Percentiles rank a stretch among this genome's conserved stretches.
Conservation (phyloP, 2,888 invertebrate species). For the Dynastes tityus region DNA sequence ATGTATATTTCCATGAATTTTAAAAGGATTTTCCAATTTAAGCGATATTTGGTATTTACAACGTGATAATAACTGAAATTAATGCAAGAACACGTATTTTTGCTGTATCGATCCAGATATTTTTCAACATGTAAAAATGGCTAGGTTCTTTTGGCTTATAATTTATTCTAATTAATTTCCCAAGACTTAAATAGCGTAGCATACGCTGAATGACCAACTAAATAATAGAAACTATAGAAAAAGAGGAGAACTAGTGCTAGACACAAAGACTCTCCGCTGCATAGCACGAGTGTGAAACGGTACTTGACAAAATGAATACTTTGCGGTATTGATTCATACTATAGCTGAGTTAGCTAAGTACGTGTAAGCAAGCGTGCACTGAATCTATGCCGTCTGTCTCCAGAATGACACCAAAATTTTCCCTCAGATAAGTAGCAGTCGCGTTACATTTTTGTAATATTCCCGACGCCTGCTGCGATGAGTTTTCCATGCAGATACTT, state of each 20-base stretch:
- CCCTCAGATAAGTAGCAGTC: slow-evolving; percentile 1
- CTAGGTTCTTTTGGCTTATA: no score
- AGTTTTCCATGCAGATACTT: slow-evolving; percentile 1
- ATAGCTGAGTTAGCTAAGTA: slow-evolving; percentile 54
- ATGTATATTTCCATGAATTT: neutral
- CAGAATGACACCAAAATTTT: slow-evolving; percentile 20
- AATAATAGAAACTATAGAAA: slow-evolving; percentile 42
- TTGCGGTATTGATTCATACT: slow-evolving; percentile 59
- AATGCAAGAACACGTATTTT: neutral
- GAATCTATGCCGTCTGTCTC: slow-evolving; percentile 44
- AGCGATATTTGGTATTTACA: neutral
- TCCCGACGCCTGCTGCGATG: slow-evolving; percentile 6
- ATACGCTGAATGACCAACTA: slow-evolving; percentile 37
- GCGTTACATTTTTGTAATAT: slow-evolving; percentile 27
- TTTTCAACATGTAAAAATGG: no score
- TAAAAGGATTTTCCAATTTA: neutral
- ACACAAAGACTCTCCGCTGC: slow-evolving; percentile 35
- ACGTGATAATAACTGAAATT: neutral
- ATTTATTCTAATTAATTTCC: neutral
- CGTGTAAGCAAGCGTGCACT: slow-evolving; percentile 51
- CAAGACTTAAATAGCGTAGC: neutral
- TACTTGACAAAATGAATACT: slow-evolving; percentile 55
- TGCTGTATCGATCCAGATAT: no score
- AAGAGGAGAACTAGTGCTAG: slow-evolving; percentile 46
- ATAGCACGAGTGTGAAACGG: slow-evolving; percentile 52